phyloP scores from a whole-genome alignment of 2,888 invertebrate species.

The Seira sanloemensis region DNA sequence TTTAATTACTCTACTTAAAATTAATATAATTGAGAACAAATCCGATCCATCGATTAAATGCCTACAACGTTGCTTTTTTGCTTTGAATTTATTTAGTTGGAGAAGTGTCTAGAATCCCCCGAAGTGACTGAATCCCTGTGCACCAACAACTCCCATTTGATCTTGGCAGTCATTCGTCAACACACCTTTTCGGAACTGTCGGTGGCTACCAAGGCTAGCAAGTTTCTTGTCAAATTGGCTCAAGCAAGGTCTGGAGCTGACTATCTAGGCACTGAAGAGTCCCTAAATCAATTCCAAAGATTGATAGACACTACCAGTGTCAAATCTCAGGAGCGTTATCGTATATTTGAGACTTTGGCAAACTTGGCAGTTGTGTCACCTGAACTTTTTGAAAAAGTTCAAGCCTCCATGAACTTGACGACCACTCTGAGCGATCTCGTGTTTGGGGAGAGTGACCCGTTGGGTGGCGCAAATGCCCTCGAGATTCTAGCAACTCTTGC shows the following conservation, averaged over 20 bases:
- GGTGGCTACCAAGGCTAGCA: conserved; percentile 63
- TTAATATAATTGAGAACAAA: too few species aligned
- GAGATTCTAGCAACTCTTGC: conserved; percentile 86
- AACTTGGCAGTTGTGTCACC: conserved; percentile 62
- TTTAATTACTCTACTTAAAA: too few species aligned
- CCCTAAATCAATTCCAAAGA: conserved; percentile 57
- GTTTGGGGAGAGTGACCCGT: conserved; percentile 67
- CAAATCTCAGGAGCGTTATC: conserved; percentile 64
- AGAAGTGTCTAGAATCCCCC: conserved; percentile 63
- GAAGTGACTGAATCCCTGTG: conserved; percentile 14
- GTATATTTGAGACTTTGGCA: conserved; percentile 69
- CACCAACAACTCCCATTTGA: conserved; percentile 57
- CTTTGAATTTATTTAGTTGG: conserved; percentile 65
- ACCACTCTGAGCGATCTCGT: conserved; percentile 58
- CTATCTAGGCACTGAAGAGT: conserved; percentile 62
- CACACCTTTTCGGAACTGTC: conserved; percentile 63
- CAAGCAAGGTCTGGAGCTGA: conserved; percentile 45
- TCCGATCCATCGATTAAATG: too few species aligned
- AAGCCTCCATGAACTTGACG: conserved; percentile 54
- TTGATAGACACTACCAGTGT: conserved; percentile 47
- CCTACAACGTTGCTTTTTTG: too few species aligned
- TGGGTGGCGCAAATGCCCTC: conserved; percentile 84
- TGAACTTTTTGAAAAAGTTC: conserved; percentile 59
- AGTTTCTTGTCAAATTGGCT: conserved; percentile 64
- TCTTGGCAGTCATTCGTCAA: conserved; percentile 66